Evolutionary conservation across 2,888 invertebrate species (phyloP), one percentile per base, ranked within the genome.

Genomic region (Agrotis clavis): DNA sequence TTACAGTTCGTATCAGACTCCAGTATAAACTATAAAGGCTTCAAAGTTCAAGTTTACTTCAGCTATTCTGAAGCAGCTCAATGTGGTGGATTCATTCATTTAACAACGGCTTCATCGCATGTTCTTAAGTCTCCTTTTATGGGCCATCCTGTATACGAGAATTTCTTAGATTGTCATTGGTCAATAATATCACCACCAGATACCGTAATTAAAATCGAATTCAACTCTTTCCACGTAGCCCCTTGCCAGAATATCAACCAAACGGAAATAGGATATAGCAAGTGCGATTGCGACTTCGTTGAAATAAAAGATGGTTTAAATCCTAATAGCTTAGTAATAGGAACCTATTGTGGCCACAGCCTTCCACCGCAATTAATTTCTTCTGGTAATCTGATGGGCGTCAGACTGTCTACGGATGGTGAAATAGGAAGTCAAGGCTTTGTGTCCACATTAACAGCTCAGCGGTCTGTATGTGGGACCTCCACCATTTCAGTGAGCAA

Each of bases 111-210:
- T 70, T 90, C 92, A 6, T 81, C 92, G 16, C 83, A 90, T 53
- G 91, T 74, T 61, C 92, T 97, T 9, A 95, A 92, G 83, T 92
- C 94, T 30, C 95, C 95, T 19, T 82, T 93, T 2, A 87, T 94
- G 56, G 88, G 83, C 54, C 86, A 87, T 30, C 92, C 91, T 30
- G 93, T 96, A 0, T 98, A 98, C 88, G 97, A 97, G 79, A 92
- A 96, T 51, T 94, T 97, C 81, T 94, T 98, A 83, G 98, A 98
- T 83, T 99, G 99, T 88, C 95, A 97, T 64, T 99, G 98, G 98
- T 91, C 93, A 7, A 94, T 99, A 54, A 93, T 90, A 63, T 97
- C 97, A 0, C 96, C 97, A 0, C 87, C 88, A 1, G 97, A 97
- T 67, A 96, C 97, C 80, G 94, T 97, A 9, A 94, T 99, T 2